Evolutionary conservation across 1,140 invertebrate species (phyloP), one percentile per base, ranked within the genome.

Genomic region (Eupeodes corollae): DNA sequence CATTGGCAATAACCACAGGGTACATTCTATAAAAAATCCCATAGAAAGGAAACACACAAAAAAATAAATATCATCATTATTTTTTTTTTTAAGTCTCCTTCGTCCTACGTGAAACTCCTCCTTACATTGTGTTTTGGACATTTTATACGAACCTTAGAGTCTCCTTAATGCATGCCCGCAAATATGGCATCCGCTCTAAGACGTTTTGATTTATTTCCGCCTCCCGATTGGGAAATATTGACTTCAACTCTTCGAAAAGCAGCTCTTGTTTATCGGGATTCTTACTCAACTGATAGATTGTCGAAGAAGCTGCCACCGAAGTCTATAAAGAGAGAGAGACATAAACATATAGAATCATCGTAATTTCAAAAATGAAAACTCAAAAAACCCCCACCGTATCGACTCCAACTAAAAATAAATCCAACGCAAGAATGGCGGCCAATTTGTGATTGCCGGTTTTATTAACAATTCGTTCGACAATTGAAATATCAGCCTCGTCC

Each of bases 111-210:
- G 3, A 26, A 3, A 26, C 21, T 26, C 21, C 21, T 26, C 21
- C 21, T 26, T 8, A 5, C 21, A 5, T 14, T 19, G 10, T 19
- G 14, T 26, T 3, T 42, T 21, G 10, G 14, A n/a, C 41, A 42
- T 11, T 15, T 12, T 31, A 41, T 14, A 31, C 51, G 8, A 69
- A 89, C 88, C 88, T 79, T 52, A 93, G 75, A 5, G 86, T 83
- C 76, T 95, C 91, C 65, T 91, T 92, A 10, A 95, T 80, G 61
- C 86, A 91, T 5, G 89, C 88, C 66, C 85, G 84, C 26, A 93
- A 70, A 60, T 89, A 93, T 12, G 77, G 77, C 57, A 91, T 70
- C 52, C 79, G 75, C 44, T 85, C 81, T 31, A 91, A 70, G 48
- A 78, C 75, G 48, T 75, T 70, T 38, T 75, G 70, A 49, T 80